These are phyloP conservation scores for Lasioglossum pauxillum DNA, from an alignment of 2,888 invertebrate species.

Conservation along the genomic window DNA sequence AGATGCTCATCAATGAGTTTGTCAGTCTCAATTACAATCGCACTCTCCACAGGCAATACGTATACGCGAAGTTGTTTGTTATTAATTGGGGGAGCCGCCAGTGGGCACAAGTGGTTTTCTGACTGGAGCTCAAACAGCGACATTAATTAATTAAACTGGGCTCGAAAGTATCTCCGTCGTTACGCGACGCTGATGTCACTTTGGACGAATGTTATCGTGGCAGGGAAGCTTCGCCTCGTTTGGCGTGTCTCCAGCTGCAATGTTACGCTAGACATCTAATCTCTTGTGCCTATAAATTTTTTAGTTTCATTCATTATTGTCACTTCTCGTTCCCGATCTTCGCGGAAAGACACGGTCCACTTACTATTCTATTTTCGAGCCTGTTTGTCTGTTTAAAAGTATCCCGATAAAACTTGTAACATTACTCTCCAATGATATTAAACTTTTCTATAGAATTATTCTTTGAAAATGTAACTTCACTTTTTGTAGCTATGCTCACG, in stretches of 20 bases:
- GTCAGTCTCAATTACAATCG: slow-evolving; percentile 10
- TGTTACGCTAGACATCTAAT: slow-evolving; percentile 71
- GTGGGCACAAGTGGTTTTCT: slow-evolving; percentile 32
- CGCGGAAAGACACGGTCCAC: neutral
- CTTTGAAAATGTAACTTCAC: neutral
- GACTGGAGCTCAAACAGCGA: slow-evolving; percentile 34
- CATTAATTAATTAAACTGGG: slow-evolving; percentile 50
- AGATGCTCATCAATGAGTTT: slow-evolving; percentile 17
- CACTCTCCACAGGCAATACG: slow-evolving; percentile 7
- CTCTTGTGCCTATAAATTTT: slow-evolving; percentile 43
- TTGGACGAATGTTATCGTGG: slow-evolving; percentile 58
- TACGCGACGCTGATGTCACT: slow-evolving; percentile 54
- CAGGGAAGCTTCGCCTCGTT: slow-evolving; percentile 71
- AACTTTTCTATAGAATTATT: no score
- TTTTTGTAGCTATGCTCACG: neutral
- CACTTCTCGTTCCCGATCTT: neutral
- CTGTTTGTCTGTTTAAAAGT: neutral
- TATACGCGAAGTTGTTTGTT: slow-evolving; percentile 18
- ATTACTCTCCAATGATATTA: no score
- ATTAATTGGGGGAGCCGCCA: slow-evolving; percentile 40
- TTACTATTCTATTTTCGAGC: neutral
- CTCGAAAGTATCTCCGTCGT: slow-evolving; percentile 49
- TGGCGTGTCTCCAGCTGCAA: slow-evolving; percentile 83
- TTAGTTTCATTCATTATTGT: slow-evolving; percentile 11
- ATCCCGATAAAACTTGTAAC: no score